Conservation (phyloP, 1,140 invertebrate genomes). For the Drosophila kurseongensis region DNA sequence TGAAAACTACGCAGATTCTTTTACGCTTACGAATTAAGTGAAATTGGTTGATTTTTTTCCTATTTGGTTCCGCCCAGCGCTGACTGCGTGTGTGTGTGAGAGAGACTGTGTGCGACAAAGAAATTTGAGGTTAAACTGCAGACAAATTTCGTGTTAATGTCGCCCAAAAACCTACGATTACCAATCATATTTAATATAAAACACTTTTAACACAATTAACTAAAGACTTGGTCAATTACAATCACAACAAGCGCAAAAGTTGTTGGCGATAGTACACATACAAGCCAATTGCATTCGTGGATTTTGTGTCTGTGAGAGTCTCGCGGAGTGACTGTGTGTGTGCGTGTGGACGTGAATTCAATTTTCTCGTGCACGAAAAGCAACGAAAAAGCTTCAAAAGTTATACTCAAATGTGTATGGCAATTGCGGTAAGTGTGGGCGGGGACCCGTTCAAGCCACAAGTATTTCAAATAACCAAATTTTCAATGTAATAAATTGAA, state of each 20-base stretch:
- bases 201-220: conserved; percentile 37
- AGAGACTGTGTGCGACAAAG: conserved; percentile 37
- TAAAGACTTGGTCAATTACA: conserved; percentile 2
- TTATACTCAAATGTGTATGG: conserved; percentile 82
- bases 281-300: conserved; percentile 55
- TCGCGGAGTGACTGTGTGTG: conserved; percentile 26
- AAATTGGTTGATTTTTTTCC: conserved; percentile 3
- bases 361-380: conserved; percentile 62
- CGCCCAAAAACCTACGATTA: conserved; percentile 35
- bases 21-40: background rate
- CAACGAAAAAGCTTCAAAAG: conserved; percentile 72
- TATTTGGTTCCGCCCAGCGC: conserved; percentile 10
- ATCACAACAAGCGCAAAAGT: background rate
- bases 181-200: conserved; percentile 39
- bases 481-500: conserved; percentile 5
- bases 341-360: conserved; percentile 62
- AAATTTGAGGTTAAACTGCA: conserved; percentile 69
- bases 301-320: conserved; percentile 35
- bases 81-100: conserved; percentile 16
- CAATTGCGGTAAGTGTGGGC: conserved; percentile 74
- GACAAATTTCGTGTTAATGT: conserved; percentile 57
- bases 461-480: background rate
- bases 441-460: background rate
- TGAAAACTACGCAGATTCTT: background rate
- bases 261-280: background rate